Conservation (phyloP, 2,113 vertebrate species). For the Oryzias javanicus region DNA sequence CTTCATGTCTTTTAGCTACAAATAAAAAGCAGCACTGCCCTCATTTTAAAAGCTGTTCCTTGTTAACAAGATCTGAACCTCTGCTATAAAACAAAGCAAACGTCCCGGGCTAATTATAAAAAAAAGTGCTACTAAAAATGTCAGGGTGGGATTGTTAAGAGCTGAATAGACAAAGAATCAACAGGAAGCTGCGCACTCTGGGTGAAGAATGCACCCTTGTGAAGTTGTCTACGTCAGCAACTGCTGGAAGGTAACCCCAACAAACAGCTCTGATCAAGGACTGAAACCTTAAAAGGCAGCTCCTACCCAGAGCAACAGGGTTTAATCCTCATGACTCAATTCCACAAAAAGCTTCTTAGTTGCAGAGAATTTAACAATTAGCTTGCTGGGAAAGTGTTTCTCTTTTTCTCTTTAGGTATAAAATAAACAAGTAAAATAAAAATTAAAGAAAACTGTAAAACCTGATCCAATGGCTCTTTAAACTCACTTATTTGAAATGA, state of each 20-base stretch:
- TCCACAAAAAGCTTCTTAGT: slow-evolving; percentile 65
- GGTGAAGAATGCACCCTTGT: slow-evolving; percentile 50
- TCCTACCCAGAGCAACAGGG: slow-evolving; percentile 29
- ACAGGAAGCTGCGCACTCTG: slow-evolving; percentile 55
- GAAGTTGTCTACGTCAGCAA: slow-evolving; percentile 10
- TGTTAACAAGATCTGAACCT: slow-evolving; percentile 8
- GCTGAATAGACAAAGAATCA: slow-evolving; percentile 43
- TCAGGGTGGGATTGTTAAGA: slow-evolving; percentile 45
- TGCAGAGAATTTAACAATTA: slow-evolving; percentile 43
- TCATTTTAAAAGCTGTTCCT: slow-evolving; percentile 32
- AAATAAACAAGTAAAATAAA: not conserved
- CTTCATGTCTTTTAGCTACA: not conserved
- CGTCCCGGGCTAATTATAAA: slow-evolving; percentile 8
- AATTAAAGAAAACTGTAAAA: not conserved
- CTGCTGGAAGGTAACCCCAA: slow-evolving; percentile 32
- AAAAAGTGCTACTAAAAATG: slow-evolving; percentile 41
- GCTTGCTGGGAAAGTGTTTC: slow-evolving; percentile 32
- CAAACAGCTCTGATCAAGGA: slow-evolving; percentile 19
- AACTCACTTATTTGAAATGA: too few species aligned
- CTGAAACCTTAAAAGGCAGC: slow-evolving; percentile 34
- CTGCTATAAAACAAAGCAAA: slow-evolving; percentile 19
- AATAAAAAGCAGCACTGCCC: slow-evolving; percentile 13
- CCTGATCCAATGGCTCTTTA: too few species aligned
- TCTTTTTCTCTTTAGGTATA: not conserved
- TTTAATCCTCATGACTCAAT: slow-evolving; percentile 54